A percentile compares a stretch with the other conserved stretches of the same genome.
phyloP scores from a whole-genome alignment of 2,888 invertebrate species.

The Escarpia spicata region DNA sequence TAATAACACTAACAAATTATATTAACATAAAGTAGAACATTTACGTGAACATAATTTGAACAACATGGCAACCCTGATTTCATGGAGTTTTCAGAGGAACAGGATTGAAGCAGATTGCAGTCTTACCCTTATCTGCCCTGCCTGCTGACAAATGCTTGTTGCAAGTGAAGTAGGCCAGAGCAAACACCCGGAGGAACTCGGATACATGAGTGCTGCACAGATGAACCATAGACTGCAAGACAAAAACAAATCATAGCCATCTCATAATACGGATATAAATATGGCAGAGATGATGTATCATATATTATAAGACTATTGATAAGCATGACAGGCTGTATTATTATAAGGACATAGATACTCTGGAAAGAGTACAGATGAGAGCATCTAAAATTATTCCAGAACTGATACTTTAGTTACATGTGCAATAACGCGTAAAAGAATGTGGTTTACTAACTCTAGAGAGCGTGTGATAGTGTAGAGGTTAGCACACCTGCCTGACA shows the following conservation, averaged over 20 bases:
- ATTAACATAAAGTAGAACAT: background rate
- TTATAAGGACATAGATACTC: no score
- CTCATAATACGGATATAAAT: slow-evolving; percentile 4
- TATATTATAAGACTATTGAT: background rate
- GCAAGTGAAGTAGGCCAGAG: slow-evolving; percentile 36
- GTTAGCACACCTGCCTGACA: no score
- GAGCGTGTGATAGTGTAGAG: no score
- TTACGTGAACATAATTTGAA: background rate
- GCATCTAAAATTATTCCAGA: no score
- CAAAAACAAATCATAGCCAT: background rate
- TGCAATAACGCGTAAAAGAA: no score
- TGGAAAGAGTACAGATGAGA: no score
- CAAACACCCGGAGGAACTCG: slow-evolving; percentile 50
- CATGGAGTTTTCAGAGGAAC: background rate
- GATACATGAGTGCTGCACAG: slow-evolving; percentile 51
- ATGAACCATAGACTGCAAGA: slow-evolving; percentile 50
- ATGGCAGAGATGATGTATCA: background rate
- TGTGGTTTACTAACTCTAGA: no score
- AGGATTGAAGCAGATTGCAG: background rate
- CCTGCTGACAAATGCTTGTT: background rate
- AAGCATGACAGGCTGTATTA: background rate
- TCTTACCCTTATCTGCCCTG: background rate
- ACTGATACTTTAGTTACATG: no score
- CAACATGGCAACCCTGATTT: background rate
- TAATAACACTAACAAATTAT: no score